Base-by-base conservation (phyloP, 2,113 vertebrate species). In the Protomyctophum bolini region DNA sequence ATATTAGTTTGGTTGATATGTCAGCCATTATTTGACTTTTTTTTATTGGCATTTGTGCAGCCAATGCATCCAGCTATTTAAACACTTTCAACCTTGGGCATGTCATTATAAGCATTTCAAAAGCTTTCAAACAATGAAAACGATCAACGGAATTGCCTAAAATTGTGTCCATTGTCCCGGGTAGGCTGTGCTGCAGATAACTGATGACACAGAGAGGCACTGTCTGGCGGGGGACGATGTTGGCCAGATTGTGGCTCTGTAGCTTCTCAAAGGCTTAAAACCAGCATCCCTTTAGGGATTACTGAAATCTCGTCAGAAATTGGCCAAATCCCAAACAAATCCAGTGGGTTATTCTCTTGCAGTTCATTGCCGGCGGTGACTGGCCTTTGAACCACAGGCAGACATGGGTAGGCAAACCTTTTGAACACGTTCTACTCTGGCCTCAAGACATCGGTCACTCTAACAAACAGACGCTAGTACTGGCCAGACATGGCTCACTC, bases 281-380 rank as follows among this genome's bases (percentile, higher is more conserved):
- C 82, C 56, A 6, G 65, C 45, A 10, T 87, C 77, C 5, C 70
- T 76, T 58, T 41, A 10, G 77, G 82, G 88, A 91, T 88, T 86
- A 85, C 64, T 52, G 67, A 73, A 72, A 63, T 86, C 77, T 87
- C 76, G 69, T 63, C 65, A 78, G 76, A 88, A 90, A 89, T 73
- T 87, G 84, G 80, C 77, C 79, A 83, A 87, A 90, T 86, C 83
- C 83, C 77, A 75, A 80, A 76, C 60, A 86, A 84, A 91, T 82
- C 76, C 77, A 64, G 58, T 0, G 54, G 67, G 82, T 80, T 63
- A 48, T 69, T 68, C 58, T 73, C 62, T 52, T 7, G 57, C 41
- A 12, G 80, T 57, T 81, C 47, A 45, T 65, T 12, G 58, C 60
- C 68, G 56, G 63, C 61, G 72, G 75, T 1, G 67, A 54, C 71